These are phyloP conservation scores for Chelonoidis abingdonii DNA, from an alignment of 2,113 vertebrate species.

Conservation along the genomic window DNA sequence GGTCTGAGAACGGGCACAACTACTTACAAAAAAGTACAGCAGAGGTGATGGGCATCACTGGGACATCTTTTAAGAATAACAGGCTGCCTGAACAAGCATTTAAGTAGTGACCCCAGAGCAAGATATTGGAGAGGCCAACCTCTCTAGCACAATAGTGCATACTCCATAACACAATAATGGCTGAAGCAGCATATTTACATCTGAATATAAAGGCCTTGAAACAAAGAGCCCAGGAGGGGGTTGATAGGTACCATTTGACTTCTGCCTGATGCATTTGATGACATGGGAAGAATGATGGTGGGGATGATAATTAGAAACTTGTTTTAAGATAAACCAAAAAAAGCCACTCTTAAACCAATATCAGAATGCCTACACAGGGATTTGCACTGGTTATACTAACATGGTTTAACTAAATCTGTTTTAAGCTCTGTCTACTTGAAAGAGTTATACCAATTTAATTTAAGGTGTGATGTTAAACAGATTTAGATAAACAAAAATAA, in stretches of 20 bases:
- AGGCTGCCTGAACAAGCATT: neutral
- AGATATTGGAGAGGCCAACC: neutral
- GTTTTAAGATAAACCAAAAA: neutral
- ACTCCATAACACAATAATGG: neutral
- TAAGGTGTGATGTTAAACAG: neutral
- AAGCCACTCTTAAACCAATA: too few relatives aligned
- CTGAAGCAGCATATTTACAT: fast-evolving
- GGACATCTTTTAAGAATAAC: neutral
- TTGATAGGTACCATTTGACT: neutral
- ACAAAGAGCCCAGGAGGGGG: neutral
- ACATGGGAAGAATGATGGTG: neutral
- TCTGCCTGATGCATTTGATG: neutral
- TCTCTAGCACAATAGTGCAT: neutral
- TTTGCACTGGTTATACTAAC: too few relatives aligned
- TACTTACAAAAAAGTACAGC: neutral
- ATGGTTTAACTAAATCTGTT: neutral
- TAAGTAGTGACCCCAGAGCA: neutral
- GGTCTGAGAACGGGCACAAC: neutral
- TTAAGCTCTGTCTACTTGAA: neutral
- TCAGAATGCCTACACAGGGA: too few relatives aligned
- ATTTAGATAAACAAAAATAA: neutral
- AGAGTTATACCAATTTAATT: neutral
- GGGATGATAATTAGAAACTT: neutral
- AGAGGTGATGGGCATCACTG: neutral
- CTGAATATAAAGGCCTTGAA: neutral